These are phyloP conservation scores for Agrilus cyanescens DNA, from an alignment of 2,888 invertebrate genomes.

Conservation along the genomic window DNA sequence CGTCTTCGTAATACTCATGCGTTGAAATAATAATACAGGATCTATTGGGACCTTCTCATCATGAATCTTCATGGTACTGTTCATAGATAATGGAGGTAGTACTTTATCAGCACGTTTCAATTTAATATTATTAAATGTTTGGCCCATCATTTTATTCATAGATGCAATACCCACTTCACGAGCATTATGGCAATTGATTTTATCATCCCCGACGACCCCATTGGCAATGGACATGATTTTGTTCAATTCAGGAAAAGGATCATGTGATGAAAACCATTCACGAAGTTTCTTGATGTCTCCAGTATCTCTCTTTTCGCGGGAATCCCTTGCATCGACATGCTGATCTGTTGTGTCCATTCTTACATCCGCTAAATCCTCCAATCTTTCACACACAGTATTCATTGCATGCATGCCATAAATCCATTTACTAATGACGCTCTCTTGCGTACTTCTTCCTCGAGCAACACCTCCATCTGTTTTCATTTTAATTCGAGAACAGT, in stretches of 20 bases:
- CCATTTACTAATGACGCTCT: conserved; percentile 30
- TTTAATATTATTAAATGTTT: conserved; percentile 21
- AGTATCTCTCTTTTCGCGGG: conserved; percentile 22
- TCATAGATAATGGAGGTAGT: conserved; percentile 24
- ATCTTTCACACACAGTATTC: conserved; percentile 23
- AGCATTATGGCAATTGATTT: conserved; percentile 20
- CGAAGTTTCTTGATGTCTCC: conserved; percentile 19
- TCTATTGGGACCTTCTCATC: conserved; percentile 21
- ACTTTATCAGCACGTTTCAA: conserved; percentile 26
- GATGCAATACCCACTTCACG: conserved; percentile 22
- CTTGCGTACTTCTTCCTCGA: conserved; percentile 29
- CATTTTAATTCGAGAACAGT: too few relatives aligned
- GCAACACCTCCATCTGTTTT: conserved; percentile 31
- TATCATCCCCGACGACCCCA: conserved; percentile 15
- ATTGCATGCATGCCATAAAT: conserved; percentile 23
- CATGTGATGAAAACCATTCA: conserved; percentile 24
- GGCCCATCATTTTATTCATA: conserved; percentile 22
- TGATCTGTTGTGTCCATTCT: conserved; percentile 25
- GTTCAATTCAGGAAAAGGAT: conserved; percentile 21
- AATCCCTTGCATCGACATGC: conserved; percentile 28
- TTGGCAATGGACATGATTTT: conserved; percentile 15
- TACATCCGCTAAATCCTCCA: conserved; percentile 24
- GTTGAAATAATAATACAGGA: conserved; percentile 15
- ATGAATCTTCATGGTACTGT: conserved; percentile 23
- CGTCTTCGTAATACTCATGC: conserved; percentile 14